Conservation (phyloP, 2,113 vertebrate species). For the Charadrius vociferus region DNA sequence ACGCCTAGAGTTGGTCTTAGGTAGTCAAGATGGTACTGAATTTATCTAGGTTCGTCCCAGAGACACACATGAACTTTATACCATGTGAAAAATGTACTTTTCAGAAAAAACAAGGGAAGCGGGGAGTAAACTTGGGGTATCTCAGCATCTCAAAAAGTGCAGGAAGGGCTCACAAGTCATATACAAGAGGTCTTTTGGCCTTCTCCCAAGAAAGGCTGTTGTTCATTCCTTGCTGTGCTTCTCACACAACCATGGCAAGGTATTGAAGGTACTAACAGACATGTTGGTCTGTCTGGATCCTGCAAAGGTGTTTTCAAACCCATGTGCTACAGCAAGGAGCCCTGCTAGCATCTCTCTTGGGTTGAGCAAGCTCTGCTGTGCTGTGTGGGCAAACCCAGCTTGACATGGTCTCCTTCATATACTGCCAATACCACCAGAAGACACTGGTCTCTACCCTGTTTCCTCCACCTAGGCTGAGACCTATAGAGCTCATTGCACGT, state of each 20-base stretch:
- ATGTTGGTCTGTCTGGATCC: too few relatives aligned
- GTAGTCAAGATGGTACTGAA: background rate
- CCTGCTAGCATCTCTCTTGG: too few relatives aligned
- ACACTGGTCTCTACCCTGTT: background rate
- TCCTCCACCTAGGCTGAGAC: background rate
- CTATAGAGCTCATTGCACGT: background rate
- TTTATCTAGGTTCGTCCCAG: too few relatives aligned
- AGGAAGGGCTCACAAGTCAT: background rate
- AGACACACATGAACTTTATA: background rate
- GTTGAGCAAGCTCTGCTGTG: too few relatives aligned
- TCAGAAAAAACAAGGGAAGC: background rate
- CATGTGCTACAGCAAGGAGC: too few relatives aligned
- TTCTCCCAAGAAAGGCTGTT: background rate
- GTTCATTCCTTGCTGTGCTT: background rate
- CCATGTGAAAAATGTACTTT: background rate
- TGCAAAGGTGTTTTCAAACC: too few relatives aligned
- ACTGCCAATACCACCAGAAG: too few relatives aligned
- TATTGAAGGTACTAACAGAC: too few relatives aligned
- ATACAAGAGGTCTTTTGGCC: background rate
- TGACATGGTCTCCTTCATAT: too few relatives aligned
- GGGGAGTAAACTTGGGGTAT: background rate
- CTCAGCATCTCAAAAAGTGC: background rate
- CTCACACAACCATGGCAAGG: too few relatives aligned
- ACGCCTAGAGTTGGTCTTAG: rapidly evolving
- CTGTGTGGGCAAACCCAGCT: too few relatives aligned